Evolutionary conservation across 2,888 invertebrate genomes (phyloP).

Genomic region (Troides helena): DNA sequence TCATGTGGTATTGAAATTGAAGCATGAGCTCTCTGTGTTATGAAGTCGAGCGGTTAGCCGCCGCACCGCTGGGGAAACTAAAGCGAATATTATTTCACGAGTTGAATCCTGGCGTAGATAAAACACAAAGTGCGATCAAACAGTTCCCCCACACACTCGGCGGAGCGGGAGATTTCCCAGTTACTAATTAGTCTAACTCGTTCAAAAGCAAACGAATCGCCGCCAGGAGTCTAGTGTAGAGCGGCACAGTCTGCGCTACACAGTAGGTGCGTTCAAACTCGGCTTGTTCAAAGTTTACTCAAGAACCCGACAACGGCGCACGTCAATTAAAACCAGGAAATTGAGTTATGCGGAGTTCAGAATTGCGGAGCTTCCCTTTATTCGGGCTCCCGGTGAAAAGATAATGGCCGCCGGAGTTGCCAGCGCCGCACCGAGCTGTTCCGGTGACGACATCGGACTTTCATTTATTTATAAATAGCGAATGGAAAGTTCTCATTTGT

Average conservation of each 20-base stretch:
- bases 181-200: conserved; percentile 28
- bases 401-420: conserved; percentile 20
- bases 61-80: too few species aligned
- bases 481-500: neutral
- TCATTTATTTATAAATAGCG: neutral
- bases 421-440: neutral
- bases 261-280: conserved; percentile 19
- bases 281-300: conserved; percentile 27
- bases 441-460: neutral
- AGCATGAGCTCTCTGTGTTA: too few species aligned
- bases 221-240: conserved; percentile 14
- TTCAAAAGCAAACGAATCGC: conserved; percentile 26
- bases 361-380: conserved; percentile 23
- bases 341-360: conserved; percentile 30
- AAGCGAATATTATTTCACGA: too few species aligned
- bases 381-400: conserved; percentile 14
- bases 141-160: conserved; percentile 12
- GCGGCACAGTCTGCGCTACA: conserved; percentile 3
- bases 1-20: too few species aligned
- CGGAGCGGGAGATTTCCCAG: conserved; percentile 14
- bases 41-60: too few species aligned
- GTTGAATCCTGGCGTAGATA: neutral
- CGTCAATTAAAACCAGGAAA: conserved; percentile 31
- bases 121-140: conserved; percentile 8
- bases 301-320: conserved; percentile 26